Conservation (phyloP, 1,140 invertebrate species). For the Zaprionus kolodkinae region DNA sequence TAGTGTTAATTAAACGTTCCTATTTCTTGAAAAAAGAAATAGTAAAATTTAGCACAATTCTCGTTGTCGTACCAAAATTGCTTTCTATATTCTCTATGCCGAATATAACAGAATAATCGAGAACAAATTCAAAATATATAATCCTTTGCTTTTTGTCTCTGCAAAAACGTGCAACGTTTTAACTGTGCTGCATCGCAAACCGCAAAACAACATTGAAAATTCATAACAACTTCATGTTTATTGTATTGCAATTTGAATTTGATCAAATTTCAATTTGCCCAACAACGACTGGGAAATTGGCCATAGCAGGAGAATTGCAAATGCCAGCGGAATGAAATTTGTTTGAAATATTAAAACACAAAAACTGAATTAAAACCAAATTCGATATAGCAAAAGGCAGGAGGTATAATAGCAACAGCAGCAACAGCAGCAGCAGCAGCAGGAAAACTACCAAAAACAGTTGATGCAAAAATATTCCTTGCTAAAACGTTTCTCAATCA, state of each 20-base stretch:
- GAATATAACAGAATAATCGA: background rate
- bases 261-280: constrained; percentile 69
- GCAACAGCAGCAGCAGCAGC: constrained; percentile 11
- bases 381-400: constrained; percentile 8
- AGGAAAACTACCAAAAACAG: constrained; percentile 28
- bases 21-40: background rate
- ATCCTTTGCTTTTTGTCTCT: background rate
- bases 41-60: background rate
- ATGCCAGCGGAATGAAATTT: constrained; percentile 57
- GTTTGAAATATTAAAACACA: constrained; percentile 43
- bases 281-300: constrained; percentile 27
- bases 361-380: constrained; percentile 39
- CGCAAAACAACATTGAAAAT: constrained; percentile 33
- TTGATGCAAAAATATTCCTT: constrained; percentile 49
- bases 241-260: constrained; percentile 67
- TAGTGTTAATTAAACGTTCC: background rate
- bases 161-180: constrained; percentile 6
- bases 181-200: constrained; percentile 12
- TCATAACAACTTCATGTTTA: constrained; percentile 58
- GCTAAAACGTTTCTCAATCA: constrained; percentile 22
- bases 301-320: constrained; percentile 12
- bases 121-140: constrained; percentile 3
- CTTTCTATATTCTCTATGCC: background rate
- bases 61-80: background rate
- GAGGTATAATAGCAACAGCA: background rate